Evolutionary conservation across 35 echinoderm and acorn worm species (phyloP).

Genomic region (Patiria miniata): DNA sequence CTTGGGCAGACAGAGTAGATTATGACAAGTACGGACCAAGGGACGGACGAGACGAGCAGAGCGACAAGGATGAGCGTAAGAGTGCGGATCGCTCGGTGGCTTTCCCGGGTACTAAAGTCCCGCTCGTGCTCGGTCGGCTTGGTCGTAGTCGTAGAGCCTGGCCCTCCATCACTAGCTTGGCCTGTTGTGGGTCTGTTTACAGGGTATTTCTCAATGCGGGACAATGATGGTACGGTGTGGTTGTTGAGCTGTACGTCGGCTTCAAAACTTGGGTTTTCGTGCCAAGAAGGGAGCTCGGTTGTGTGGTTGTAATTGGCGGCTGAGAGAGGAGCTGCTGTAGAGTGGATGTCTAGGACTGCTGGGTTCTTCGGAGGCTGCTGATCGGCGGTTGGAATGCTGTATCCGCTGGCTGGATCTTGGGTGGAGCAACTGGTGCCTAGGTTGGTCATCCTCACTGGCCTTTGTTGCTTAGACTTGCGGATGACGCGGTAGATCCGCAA

Average conservation of each 20-base stretch:
- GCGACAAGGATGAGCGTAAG: conserved; percentile 17
- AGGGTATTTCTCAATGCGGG: no score
- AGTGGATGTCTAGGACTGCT: background rate
- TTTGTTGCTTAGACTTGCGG: background rate
- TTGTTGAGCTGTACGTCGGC: no score
- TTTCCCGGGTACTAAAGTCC: conserved; percentile 10
- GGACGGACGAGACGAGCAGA: background rate
- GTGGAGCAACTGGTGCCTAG: background rate
- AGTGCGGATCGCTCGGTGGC: background rate
- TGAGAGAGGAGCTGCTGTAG: background rate
- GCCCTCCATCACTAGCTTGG: no score
- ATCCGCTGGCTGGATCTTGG: background rate
- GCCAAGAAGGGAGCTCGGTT: no score
- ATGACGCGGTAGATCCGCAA: conserved; percentile 16
- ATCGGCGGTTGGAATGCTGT: background rate
- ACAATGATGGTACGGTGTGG: no score
- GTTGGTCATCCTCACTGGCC: background rate
- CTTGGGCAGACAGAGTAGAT: conserved; percentile 17
- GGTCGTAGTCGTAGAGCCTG: no score
- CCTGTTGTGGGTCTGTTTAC: no score
- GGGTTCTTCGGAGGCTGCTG: no score
- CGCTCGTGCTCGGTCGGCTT: background rate
- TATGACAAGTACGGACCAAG: conserved; percentile 27
- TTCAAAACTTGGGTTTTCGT: no score
- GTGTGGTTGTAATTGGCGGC: background rate